Evolutionary conservation across 1,140 invertebrate genomes (phyloP).

Genomic region (Neelides sp.): DNA sequence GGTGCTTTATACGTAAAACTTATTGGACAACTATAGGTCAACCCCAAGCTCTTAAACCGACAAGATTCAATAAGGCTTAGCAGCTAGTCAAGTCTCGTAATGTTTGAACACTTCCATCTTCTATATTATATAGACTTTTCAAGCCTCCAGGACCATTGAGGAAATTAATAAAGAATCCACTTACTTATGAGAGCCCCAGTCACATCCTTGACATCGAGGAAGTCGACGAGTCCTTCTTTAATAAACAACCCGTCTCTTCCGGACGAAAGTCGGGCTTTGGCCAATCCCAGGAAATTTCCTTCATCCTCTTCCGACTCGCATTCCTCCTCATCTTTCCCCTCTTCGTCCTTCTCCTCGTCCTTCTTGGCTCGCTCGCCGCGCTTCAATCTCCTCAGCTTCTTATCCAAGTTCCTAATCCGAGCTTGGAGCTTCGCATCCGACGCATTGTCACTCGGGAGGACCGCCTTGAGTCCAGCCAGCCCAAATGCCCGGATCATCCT

Average conservation of each 20-base stretch:
- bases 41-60: too few species aligned
- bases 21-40: too few species aligned
- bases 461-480: conserved; percentile 23
- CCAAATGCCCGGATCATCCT: conserved; percentile 29
- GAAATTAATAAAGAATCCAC: conserved; percentile 2
- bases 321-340: conserved; percentile 1
- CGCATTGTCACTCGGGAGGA: conserved; percentile 22
- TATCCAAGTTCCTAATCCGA: conserved; percentile 26
- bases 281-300: background rate
- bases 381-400: conserved; percentile 19
- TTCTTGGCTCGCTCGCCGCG: conserved; percentile 9
- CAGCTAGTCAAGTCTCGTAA: too few species aligned
- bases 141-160: background rate
- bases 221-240: conserved; percentile 29
- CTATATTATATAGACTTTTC: too few species aligned
- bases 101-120: too few species aligned
- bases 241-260: conserved; percentile 18
- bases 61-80: too few species aligned
- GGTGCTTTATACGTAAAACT: too few species aligned
- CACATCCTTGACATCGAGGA: conserved; percentile 22
- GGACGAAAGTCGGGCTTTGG: background rate
- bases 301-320: background rate
- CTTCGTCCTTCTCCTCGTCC: background rate
- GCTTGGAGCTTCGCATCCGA: conserved; percentile 18
- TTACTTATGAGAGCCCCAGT: conserved; percentile 27